Conservation (phyloP, 2,113 vertebrate species). For the Hylia prasina region DNA sequence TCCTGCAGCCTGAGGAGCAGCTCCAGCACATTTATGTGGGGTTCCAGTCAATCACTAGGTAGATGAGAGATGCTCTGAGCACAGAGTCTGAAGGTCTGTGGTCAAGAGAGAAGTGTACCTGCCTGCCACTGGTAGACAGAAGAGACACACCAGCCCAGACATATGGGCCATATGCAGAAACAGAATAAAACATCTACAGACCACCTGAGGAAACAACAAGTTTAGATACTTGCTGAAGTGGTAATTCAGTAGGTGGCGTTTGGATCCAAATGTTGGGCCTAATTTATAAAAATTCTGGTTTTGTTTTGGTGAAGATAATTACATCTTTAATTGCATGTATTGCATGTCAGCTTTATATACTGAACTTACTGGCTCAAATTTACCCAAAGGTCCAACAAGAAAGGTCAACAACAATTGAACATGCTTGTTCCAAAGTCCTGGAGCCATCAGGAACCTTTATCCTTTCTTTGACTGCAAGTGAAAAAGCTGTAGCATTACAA, state of each 20-base stretch:
- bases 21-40: neutral
- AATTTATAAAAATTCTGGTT: neutral
- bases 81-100: neutral
- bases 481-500: neutral
- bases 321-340: neutral
- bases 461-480: neutral
- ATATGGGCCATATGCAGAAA: neutral
- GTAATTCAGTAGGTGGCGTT: neutral
- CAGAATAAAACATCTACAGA: neutral
- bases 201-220: fast-evolving
- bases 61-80: neutral
- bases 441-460: neutral
- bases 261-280: neutral
- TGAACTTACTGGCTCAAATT: neutral
- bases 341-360: neutral
- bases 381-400: neutral
- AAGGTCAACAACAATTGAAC: neutral
- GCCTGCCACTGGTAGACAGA: neutral
- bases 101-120: neutral
- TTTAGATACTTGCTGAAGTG: neutral
- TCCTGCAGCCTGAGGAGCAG: neutral
- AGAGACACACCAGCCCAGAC: neutral
- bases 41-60: neutral
- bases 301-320: neutral
- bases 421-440: neutral